These are phyloP conservation scores for Leptatherina wallacei DNA, from an alignment of 2,797 vertebrate species.

Conservation along the genomic window DNA sequence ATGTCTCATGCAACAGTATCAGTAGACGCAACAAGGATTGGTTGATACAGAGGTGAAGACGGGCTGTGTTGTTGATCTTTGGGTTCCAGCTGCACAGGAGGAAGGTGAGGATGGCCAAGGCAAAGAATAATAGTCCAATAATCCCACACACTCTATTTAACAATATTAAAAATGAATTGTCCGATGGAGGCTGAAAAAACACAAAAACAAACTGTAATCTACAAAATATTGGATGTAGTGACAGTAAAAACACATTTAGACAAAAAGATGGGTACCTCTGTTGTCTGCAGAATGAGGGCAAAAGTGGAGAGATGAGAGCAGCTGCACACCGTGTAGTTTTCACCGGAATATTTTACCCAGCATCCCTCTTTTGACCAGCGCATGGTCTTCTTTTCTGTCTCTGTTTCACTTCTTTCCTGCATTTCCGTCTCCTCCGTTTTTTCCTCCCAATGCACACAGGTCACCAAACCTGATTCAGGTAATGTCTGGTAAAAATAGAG, in stretches of 20 bases:
- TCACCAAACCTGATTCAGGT: conserved; percentile 52
- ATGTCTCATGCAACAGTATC: conserved; percentile 70
- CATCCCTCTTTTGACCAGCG: conserved; percentile 76
- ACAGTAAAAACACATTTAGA: background rate
- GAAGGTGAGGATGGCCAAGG: conserved; percentile 78
- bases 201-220: background rate
- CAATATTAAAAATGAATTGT: conserved; percentile 53
- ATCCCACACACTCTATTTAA: conserved; percentile 68
- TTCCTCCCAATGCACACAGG: conserved; percentile 78
- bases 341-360: conserved; percentile 45
- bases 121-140: conserved; percentile 75
- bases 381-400: background rate
- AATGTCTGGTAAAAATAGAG: conserved; percentile 31
- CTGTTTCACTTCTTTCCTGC: background rate
- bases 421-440: background rate
- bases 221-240: background rate
- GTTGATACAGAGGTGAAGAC: conserved; percentile 78
- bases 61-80: conserved; percentile 80
- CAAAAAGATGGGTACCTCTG: conserved; percentile 38
- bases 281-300: conserved; percentile 78
- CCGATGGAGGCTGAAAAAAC: conserved; percentile 56
- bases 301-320: conserved; percentile 81
- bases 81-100: conserved; percentile 79
- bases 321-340: conserved; percentile 75
- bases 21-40: conserved; percentile 71